Evolutionary conservation across 1,140 invertebrate species (phyloP).

Genomic region (Listronotus oregonensis): DNA sequence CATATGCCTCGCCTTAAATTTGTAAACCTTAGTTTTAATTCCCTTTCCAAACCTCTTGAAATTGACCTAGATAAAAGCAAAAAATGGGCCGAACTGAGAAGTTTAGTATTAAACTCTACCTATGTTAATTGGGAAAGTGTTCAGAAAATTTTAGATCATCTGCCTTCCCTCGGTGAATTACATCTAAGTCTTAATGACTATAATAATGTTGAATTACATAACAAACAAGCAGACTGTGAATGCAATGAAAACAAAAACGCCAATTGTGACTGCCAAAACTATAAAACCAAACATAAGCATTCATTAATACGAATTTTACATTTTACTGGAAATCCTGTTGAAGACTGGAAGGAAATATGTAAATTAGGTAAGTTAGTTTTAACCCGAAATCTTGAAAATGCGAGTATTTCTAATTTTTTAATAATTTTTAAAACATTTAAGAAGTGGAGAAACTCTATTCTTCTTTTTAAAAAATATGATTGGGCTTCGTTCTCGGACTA

Average conservation of each 20-base stretch:
- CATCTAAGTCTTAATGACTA: conserved; percentile 90
- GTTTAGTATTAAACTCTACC: conserved; percentile 85
- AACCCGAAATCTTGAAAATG: no score
- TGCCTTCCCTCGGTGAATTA: conserved; percentile 83
- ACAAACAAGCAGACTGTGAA: conserved; percentile 36
- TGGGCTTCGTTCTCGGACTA: no score
- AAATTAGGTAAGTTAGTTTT: conserved; percentile 63
- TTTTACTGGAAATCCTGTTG: conserved; percentile 83
- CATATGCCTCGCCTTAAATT: conserved; percentile 87
- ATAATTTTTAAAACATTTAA: no score
- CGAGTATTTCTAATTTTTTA: not conserved
- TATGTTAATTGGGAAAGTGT: conserved; percentile 82
- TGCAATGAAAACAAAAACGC: conserved; percentile 40
- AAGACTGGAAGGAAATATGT: conserved; percentile 79
- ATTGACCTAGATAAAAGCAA: conserved; percentile 41
- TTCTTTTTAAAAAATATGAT: no score
- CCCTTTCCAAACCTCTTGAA: conserved; percentile 69
- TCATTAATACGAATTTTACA: conserved; percentile 74
- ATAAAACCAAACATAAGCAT: conserved; percentile 60
- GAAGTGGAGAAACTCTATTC: no score
- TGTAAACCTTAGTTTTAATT: conserved; percentile 89
- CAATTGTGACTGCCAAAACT: conserved; percentile 42
- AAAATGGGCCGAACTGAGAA: conserved; percentile 68
- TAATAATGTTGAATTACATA: conserved; percentile 65
- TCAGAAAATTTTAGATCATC: conserved; percentile 72